A percentile compares a stretch with the other conserved stretches of the same genome.
These are phyloP conservation scores for Catostylus mosaicus DNA, from an alignment of 30 jellyfish, hydroid and myxozoan species.

Conservation along the genomic window DNA sequence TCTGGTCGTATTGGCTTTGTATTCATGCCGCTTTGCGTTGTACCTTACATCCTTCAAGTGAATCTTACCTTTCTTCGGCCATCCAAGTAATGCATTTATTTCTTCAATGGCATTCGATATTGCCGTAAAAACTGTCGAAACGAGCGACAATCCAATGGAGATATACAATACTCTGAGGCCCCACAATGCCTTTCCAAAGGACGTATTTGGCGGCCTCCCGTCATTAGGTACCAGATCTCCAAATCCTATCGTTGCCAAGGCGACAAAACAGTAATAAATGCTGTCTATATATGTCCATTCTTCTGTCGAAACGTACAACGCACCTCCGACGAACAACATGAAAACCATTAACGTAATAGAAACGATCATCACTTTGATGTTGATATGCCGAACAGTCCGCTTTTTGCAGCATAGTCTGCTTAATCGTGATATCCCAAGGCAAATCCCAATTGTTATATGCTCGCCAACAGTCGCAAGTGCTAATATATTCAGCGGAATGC, in stretches of 20 bases:
- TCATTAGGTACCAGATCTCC: conserved; percentile 99
- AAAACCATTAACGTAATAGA: conserved; percentile 80
- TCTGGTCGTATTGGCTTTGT: too few species aligned
- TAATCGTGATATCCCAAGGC: conserved; percentile 71
- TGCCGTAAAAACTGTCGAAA: conserved; percentile 97
- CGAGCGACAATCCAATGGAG: conserved; percentile 91
- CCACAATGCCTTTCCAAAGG: conserved; percentile 94
- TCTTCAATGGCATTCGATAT: conserved; percentile 98
- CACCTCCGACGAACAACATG: conserved; percentile 95
- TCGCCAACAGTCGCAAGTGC: conserved; percentile 99
- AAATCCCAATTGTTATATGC: conserved; percentile 92
- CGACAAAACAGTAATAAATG: conserved; percentile 95
- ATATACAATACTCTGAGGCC: conserved; percentile 86
- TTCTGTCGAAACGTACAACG: conserved; percentile 87
- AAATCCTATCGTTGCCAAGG: conserved; percentile 98
- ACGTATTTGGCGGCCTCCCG: conserved; percentile 96
- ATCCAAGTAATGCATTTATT: conserved; percentile 75
- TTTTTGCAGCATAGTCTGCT: conserved; percentile 73
- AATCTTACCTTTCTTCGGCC: conserved; percentile 75
- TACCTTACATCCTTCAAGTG: too few species aligned
- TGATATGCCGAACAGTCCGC: conserved; percentile 76
- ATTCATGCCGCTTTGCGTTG: too few species aligned
- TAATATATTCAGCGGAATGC: conserved; percentile 94
- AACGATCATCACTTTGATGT: conserved; percentile 93
- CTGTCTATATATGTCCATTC: conserved; percentile 96